These are phyloP conservation scores for Penaeus japonicus DNA, from an alignment of 1,140 invertebrate genomes.

Conservation along the genomic window DNA sequence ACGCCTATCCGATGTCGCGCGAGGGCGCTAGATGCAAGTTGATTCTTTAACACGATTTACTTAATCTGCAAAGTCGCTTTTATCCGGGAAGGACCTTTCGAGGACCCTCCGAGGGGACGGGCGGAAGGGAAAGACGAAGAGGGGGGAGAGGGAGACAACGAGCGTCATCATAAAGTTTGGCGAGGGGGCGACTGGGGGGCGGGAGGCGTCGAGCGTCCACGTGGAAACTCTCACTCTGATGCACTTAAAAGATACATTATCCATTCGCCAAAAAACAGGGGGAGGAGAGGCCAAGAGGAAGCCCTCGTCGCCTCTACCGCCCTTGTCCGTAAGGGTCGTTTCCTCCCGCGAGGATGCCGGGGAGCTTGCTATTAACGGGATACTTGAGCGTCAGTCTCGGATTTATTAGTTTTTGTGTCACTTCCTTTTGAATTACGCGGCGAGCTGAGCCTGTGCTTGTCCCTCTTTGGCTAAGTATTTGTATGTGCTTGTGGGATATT, in stretches of 20 bases:
- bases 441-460: too few relatives aligned
- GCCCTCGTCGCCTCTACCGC: not conserved
- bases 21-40: not conserved
- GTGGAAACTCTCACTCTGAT: not conserved
- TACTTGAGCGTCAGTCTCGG: not conserved
- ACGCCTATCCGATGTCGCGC: not conserved
- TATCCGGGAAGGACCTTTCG: too few relatives aligned
- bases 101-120: too few relatives aligned
- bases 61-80: too few relatives aligned
- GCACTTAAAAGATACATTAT: slow-evolving; percentile 16
- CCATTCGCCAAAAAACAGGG: not conserved
- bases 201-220: not conserved
- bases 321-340: not conserved
- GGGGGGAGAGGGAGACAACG: too few relatives aligned
- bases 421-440: not conserved
- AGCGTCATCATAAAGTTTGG: too few relatives aligned
- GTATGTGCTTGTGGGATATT: too few relatives aligned
- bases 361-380: not conserved
- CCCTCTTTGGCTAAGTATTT: too few relatives aligned
- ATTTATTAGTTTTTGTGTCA: not conserved
- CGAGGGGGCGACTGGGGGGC: too few relatives aligned
- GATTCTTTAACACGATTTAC: too few relatives aligned
- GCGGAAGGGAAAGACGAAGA: too few relatives aligned
- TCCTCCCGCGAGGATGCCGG: not conserved
- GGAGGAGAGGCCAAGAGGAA: not conserved